These are phyloP conservation scores for Perithous albicinctus DNA, from an alignment of 2,888 invertebrate species.

Conservation along the genomic window DNA sequence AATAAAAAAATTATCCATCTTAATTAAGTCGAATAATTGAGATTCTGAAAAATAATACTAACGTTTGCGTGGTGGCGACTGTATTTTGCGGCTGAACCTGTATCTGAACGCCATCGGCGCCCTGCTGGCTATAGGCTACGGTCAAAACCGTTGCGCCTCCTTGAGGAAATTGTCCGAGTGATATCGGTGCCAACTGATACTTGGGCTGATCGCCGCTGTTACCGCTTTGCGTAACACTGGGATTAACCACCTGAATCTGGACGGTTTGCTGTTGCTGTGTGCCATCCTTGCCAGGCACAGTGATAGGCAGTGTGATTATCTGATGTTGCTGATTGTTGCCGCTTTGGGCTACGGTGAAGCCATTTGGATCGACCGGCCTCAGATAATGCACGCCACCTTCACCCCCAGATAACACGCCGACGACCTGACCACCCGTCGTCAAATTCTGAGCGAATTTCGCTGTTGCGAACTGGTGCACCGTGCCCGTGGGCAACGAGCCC, in stretches of 20 bases:
- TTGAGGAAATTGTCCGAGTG: slow-evolving; percentile 91
- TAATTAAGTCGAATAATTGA: neutral
- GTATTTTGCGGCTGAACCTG: slow-evolving; percentile 84
- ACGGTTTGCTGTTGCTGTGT: slow-evolving; percentile 90
- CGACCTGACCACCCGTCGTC: slow-evolving; percentile 89
- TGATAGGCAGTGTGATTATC: slow-evolving; percentile 92
- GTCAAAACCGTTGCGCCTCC: slow-evolving; percentile 90
- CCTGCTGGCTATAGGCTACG: slow-evolving; percentile 89
- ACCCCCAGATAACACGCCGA: slow-evolving; percentile 89
- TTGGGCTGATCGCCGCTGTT: slow-evolving; percentile 88
- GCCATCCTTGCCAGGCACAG: slow-evolving; percentile 91
- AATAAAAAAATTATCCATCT: too few species aligned
- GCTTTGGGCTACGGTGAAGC: slow-evolving; percentile 82
- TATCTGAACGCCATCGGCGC: slow-evolving; percentile 85
- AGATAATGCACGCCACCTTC: slow-evolving; percentile 92
- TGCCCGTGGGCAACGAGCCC: slow-evolving; percentile 87
- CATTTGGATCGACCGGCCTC: slow-evolving; percentile 87
- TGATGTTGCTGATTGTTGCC: slow-evolving; percentile 87
- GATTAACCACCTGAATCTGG: slow-evolving; percentile 91
- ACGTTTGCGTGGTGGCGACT: slow-evolving; percentile 84
- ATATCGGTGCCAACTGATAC: slow-evolving; percentile 91
- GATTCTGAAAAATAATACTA: slow-evolving; percentile 62
- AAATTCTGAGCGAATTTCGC: slow-evolving; percentile 91
- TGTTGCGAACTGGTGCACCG: slow-evolving; percentile 87
- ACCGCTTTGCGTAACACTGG: slow-evolving; percentile 86